Evolutionary conservation across 2,113 vertebrate genomes (phyloP).

Genomic region (Perca schrenkii): DNA sequence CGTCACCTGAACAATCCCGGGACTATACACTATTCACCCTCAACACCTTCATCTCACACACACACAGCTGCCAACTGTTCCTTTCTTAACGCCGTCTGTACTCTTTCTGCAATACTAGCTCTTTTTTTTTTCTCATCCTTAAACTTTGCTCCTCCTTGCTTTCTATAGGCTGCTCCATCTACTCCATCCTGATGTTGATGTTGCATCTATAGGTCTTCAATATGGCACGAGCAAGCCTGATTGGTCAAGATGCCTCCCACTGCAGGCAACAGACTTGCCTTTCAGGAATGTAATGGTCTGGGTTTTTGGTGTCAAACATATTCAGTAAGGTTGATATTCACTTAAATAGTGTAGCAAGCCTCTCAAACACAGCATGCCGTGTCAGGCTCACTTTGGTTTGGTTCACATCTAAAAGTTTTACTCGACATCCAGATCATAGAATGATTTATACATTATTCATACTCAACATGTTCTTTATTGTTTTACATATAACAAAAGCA

Average conservation of each 20-base stretch:
- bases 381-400: not conserved
- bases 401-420: not conserved
- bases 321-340: not conserved
- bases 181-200: no score
- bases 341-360: not conserved
- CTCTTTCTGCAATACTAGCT: slow-evolving; percentile 10
- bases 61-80: not conserved
- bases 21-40: no score
- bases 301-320: not conserved
- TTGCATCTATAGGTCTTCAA: not conserved
- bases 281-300: not conserved
- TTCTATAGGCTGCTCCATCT: not conserved
- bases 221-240: not conserved
- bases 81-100: not conserved
- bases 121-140: slow-evolving; percentile 16
- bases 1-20: no score
- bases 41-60: not conserved
- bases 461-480: not conserved
- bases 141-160: slow-evolving; percentile 17
- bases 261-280: not conserved
- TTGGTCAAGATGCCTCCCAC: not conserved
- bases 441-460: not conserved
- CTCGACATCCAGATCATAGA: not conserved
- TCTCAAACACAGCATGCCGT: not conserved
- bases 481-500: not conserved